Percentiles rank a stretch among this genome's conserved stretches.
Conservation (phyloP, 2,113 vertebrate genomes). For the Lophotis ruficrista region DNA sequence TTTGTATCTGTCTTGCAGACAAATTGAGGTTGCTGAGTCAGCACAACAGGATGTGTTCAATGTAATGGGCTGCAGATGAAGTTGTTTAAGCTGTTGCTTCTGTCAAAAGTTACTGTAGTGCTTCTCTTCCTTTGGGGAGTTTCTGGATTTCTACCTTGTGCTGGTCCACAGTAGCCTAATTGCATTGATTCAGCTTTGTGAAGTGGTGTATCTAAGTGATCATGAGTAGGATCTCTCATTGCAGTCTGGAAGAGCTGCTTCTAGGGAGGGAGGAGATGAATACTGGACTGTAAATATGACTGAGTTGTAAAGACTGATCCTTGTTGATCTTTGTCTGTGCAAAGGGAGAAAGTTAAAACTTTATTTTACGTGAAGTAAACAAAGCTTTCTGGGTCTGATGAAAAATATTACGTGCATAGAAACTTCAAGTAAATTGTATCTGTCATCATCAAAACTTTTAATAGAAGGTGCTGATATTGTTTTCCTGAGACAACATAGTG, state of each 20-base stretch:
- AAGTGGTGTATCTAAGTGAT: not conserved
- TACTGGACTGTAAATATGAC: not conserved
- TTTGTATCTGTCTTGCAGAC: not conserved
- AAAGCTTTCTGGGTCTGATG: not conserved
- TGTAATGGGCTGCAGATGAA: not conserved
- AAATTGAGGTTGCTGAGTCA: not conserved
- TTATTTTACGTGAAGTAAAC: not conserved
- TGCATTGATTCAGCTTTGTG: not conserved
- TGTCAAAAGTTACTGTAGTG: not conserved
- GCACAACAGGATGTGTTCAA: not conserved
- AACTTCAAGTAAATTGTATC: not conserved
- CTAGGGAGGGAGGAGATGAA: not conserved
- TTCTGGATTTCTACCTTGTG: not conserved
- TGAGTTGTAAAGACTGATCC: not conserved
- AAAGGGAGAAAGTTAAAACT: not conserved
- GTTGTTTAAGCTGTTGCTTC: not conserved
- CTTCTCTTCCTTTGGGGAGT: not conserved
- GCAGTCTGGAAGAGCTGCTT: not conserved
- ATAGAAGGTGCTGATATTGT: not conserved
- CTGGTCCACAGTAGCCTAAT: not conserved
- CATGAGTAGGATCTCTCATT: not conserved
- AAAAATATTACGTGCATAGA: not conserved
- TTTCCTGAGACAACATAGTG: not conserved
- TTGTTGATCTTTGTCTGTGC: not conserved
- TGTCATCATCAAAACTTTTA: not conserved